Percentiles rank a stretch among this genome's conserved stretches.
Conservation (phyloP, 2,113 vertebrate genomes). For the Petrocephalus zakoni region DNA sequence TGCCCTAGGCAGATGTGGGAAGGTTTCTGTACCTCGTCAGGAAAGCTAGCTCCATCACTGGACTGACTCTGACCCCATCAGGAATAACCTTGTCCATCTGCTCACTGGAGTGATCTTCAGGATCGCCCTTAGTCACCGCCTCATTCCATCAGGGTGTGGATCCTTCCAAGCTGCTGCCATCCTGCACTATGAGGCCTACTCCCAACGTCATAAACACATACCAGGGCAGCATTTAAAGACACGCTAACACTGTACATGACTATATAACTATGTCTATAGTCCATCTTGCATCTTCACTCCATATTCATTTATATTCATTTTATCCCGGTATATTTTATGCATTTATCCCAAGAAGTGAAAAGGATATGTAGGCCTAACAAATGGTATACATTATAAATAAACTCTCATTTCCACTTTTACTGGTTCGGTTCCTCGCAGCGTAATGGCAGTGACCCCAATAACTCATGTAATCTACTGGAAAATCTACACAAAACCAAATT, state of each 20-base stretch:
- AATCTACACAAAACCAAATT: not conserved
- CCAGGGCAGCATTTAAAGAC: not conserved
- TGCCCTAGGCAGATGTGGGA: constrained; percentile 8
- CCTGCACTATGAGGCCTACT: not conserved
- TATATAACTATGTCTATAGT: not conserved
- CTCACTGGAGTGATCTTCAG: not conserved
- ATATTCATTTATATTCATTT: not conserved
- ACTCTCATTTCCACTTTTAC: not conserved
- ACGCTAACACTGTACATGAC: not conserved
- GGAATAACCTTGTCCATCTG: not conserved
- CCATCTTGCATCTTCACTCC: not conserved
- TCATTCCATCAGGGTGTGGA: not conserved
- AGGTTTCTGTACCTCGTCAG: not conserved
- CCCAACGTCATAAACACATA: not conserved
- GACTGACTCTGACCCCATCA: not conserved
- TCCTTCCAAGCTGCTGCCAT: not conserved
- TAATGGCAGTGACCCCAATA: not conserved
- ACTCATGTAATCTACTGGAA: not conserved
- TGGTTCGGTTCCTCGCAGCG: not conserved
- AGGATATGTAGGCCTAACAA: not conserved
- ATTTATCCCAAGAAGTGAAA: not conserved
- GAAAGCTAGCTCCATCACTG: not conserved
- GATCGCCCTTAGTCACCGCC: not conserved
- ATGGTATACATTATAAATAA: not conserved
- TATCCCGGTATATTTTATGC: not conserved